Evolutionary conservation across 2,888 invertebrate species (phyloP).

Genomic region (Amblyjoppa fuscipennis): DNA sequence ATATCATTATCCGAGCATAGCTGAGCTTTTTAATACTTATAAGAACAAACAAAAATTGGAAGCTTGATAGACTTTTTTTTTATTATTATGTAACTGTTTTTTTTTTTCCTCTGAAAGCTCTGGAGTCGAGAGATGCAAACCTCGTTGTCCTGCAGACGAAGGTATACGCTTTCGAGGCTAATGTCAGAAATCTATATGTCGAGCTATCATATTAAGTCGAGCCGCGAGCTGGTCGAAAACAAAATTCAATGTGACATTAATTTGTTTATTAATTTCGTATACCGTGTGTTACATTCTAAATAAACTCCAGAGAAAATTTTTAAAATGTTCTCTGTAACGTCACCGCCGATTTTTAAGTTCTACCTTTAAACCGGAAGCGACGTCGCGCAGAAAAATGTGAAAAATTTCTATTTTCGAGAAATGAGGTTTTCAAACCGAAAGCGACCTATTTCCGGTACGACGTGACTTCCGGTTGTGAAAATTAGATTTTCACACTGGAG

Average conservation of each 20-base stretch:
- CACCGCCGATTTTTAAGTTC: too few relatives aligned
- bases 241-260: conserved; percentile 32
- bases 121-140: neutral
- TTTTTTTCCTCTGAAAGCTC: neutral
- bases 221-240: conserved; percentile 25
- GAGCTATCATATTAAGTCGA: conserved; percentile 49
- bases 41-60: neutral
- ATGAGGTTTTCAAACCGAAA: too few relatives aligned
- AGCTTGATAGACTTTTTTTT: neutral
- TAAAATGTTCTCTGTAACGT: too few relatives aligned
- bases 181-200: conserved; percentile 18
- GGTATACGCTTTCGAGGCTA: neutral
- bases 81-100: neutral
- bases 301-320: too few relatives aligned
- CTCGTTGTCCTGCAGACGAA: conserved; percentile 10
- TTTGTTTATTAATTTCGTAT: conserved; percentile 39
- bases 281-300: too few relatives aligned
- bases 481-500: too few relatives aligned
- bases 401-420: too few relatives aligned
- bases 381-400: too few relatives aligned
- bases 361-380: too few relatives aligned
- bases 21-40: conserved; percentile 46
- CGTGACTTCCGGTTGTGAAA: too few relatives aligned
- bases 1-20: conserved; percentile 81
- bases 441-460: too few relatives aligned